Evolutionary conservation across 2,797 vertebrate species (phyloP), one percentile per base, ranked within the genome.

Genomic region (Pogonophryne albipinna): DNA sequence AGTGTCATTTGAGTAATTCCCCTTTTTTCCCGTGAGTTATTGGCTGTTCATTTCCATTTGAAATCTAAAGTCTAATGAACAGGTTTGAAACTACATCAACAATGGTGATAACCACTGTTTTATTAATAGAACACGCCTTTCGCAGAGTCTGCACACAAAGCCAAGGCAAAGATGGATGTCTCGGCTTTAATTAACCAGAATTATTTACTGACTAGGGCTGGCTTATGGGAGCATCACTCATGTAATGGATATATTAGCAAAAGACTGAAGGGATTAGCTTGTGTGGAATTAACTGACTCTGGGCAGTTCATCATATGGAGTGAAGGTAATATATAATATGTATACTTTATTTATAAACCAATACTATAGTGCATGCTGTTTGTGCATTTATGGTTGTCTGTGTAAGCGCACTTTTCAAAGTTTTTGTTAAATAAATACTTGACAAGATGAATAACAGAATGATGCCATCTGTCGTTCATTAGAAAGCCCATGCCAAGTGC

Each of bases 221-320:
- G 90, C 89, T 91, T 90, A 88, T 91, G 89, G 89, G 85, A 92
- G 89, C 92, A 92, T 94, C 91, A 91, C 82, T 95, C 93, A 93
- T 93, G 92, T 94, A 94, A 94, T 94, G 89, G 93, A 93, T 94
- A 93, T 94, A 94, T 95, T 94, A 94, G 91, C 80, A 82, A 87
- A 91, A 89, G 88, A 92, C 91, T 91, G 89, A 87, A 88, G 84
- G 91, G 91, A 93, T 93, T 94, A 93, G 88, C 78, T 84, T 81
- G 61, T 89, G 88, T 79, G 83, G 89, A 90, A 89, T 91, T 91
- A 93, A 88, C 83, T 89, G 86, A 92, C 87, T 92, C 84, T 74
- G 91, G 79, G 85, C 74, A 92, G 87, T 93, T 82, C 69, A 92
- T 93, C 89, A 87, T 67, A 79, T 70, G 62, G 63, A 82, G 31